A percentile compares a stretch with the other conserved stretches of the same genome.
phyloP scores from a whole-genome alignment of 2,797 vertebrate species.

The Liparis tanakae region DNA sequence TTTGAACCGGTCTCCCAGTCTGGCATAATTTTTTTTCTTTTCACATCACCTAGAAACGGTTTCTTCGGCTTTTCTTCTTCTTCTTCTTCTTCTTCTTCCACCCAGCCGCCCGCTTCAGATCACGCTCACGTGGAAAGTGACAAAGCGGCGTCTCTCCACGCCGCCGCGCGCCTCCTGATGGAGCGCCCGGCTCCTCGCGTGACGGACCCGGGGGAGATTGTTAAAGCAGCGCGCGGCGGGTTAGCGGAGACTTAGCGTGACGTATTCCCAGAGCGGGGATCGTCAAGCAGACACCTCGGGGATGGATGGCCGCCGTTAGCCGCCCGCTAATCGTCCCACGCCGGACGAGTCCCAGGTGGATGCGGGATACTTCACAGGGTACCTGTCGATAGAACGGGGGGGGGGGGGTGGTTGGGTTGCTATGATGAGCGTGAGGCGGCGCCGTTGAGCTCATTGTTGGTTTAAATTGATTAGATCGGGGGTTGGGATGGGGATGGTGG shows the following conservation, averaged over 20 bases:
- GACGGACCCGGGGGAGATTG: conserved; percentile 73
- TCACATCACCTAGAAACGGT: too few species aligned
- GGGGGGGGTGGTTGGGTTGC: conserved; percentile 26
- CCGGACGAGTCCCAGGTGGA: conserved; percentile 72
- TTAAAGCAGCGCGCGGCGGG: conserved; percentile 70
- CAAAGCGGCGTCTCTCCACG: conserved; percentile 33
- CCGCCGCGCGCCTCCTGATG: too few species aligned
- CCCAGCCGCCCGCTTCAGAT: conserved; percentile 11
- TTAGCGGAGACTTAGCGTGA: conserved; percentile 65
- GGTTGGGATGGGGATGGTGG: conserved; percentile 20
- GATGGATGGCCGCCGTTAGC: conserved; percentile 73
- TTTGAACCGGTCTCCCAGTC: conserved; percentile 10
- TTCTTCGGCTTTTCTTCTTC: too few species aligned
- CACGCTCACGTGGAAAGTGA: conserved; percentile 24
- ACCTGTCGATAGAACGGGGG: conserved; percentile 60
- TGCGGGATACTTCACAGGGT: conserved; percentile 54
- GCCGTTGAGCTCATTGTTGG: conserved; percentile 33
- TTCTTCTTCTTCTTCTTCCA: too few species aligned
- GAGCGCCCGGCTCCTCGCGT: conserved; percentile 35
- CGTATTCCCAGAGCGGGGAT: conserved; percentile 66
- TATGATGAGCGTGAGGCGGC: conserved; percentile 42
- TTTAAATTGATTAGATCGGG: conserved; percentile 54
- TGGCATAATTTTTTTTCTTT: neutral
- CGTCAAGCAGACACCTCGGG: conserved; percentile 70
- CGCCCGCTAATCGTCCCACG: conserved; percentile 66